These are phyloP conservation scores for Drosophila infuscata DNA, from an alignment of 2,888 invertebrate species.

Conservation along the genomic window DNA sequence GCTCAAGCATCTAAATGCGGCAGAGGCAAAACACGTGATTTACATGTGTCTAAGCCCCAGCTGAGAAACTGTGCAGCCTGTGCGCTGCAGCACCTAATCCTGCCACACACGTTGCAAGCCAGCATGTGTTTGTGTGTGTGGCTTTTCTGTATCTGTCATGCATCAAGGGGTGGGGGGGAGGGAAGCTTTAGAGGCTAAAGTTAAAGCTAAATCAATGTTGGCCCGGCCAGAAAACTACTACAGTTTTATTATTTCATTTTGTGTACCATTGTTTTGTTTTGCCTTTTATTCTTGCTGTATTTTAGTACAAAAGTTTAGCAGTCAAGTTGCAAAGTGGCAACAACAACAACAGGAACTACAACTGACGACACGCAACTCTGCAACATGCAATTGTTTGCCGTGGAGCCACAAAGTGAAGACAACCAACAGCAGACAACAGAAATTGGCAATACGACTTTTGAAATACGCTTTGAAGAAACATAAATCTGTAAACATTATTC, in stretches of 20 bases:
- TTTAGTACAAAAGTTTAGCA: conserved; percentile 35
- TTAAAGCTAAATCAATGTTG: conserved; percentile 39
- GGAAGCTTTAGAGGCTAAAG: conserved; percentile 12
- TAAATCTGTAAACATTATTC: not conserved
- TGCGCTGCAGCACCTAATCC: conserved; percentile 31
- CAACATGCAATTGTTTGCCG: conserved; percentile 34
- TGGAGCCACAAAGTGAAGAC: conserved; percentile 11
- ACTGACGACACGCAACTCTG: conserved; percentile 38
- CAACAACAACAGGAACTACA: conserved; percentile 11
- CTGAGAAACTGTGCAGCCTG: conserved; percentile 21
- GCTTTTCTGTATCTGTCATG: conserved; percentile 4
- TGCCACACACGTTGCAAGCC: conserved; percentile 12
- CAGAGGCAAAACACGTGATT: conserved; percentile 51
- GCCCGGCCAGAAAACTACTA: conserved; percentile 31
- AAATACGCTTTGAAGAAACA: conserved; percentile 2
- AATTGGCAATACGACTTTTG: not conserved
- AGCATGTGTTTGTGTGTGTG: not conserved
- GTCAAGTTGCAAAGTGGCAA: conserved; percentile 12
- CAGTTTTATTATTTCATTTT: conserved; percentile 26
- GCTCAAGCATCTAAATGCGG: conserved; percentile 40
- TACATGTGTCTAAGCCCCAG: conserved; percentile 57
- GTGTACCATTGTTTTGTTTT: not conserved
- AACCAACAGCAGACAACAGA: conserved; percentile 7
- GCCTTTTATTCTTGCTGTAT: not conserved
- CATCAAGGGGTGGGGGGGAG: conserved; percentile 10